These are phyloP conservation scores for Desmophyllum pertusum DNA, from an alignment of 92 coral and sea anemone species.

Conservation along the genomic window DNA sequence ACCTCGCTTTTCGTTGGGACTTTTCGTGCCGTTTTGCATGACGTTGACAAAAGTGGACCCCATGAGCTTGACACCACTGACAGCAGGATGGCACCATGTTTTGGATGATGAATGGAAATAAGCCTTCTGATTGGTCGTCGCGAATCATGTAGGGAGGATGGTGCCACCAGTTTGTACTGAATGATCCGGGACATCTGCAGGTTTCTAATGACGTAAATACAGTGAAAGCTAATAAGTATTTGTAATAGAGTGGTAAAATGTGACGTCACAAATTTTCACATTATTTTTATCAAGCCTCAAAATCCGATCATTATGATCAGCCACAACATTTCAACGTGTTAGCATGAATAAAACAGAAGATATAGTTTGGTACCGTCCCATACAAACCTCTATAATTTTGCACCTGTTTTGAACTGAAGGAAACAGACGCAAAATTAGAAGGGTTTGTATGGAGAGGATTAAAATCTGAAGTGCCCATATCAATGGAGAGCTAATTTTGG, in stretches of 20 bases:
- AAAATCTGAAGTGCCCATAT: no score
- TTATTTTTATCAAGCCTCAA: no score
- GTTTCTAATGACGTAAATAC: conserved; percentile 25
- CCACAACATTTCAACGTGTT: no score
- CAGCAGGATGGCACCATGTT: conserved; percentile 40
- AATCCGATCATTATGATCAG: no score
- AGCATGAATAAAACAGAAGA: no score
- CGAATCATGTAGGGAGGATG: conserved; percentile 45
- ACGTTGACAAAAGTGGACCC: neutral
- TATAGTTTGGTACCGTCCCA: no score
- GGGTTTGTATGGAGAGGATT: no score
- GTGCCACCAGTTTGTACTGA: conserved; percentile 58
- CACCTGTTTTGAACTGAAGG: no score
- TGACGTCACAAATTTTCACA: no score
- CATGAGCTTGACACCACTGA: conserved; percentile 41
- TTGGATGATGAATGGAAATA: conserved; percentile 40
- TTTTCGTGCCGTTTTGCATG: neutral
- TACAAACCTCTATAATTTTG: no score
- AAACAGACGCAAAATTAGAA: no score
- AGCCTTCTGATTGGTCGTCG: conserved; percentile 13
- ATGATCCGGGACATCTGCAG: conserved; percentile 41
- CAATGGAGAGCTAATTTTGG: no score
- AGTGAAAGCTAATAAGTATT: neutral
- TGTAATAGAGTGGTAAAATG: neutral
- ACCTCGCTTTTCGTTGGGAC: conserved; percentile 17